phyloP scores from a whole-genome alignment of 2,113 vertebrate species.

The Catharus fuscescens region DNA sequence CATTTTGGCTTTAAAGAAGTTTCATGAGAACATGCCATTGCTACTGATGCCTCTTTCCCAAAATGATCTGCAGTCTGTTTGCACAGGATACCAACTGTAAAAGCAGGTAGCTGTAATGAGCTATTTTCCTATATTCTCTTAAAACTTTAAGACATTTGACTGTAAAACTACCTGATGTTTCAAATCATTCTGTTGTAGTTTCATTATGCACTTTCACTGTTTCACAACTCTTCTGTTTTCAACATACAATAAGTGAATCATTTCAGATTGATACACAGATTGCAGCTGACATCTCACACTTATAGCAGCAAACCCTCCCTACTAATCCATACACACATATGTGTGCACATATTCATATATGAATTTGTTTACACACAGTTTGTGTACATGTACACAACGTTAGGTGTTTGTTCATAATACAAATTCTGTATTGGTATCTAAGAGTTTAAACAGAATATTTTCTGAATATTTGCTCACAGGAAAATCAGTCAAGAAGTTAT shows the following conservation, averaged over 20 bases:
- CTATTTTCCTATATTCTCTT: background rate
- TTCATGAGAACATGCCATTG: background rate
- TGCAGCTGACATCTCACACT: background rate
- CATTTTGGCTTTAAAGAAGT: background rate
- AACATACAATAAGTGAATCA: background rate
- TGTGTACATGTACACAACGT: background rate
- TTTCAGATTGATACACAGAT: background rate
- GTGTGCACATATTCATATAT: background rate
- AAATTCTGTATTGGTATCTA: background rate
- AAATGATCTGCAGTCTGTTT: background rate
- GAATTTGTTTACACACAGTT: background rate
- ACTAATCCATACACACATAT: accelerated
- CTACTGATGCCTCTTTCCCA: background rate
- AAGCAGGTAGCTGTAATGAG: background rate
- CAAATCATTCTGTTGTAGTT: background rate
- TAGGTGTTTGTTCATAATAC: background rate
- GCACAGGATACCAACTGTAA: background rate
- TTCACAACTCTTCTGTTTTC: background rate
- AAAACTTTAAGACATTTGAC: background rate
- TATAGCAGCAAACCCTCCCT: background rate
- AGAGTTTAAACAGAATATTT: background rate
- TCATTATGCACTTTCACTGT: background rate
- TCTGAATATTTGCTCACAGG: background rate
- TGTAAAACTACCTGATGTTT: background rate
- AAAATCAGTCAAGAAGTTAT: background rate